These are phyloP conservation scores for Condylura cristata DNA, from an alignment of 2,113 vertebrate species.

Conservation along the genomic window DNA sequence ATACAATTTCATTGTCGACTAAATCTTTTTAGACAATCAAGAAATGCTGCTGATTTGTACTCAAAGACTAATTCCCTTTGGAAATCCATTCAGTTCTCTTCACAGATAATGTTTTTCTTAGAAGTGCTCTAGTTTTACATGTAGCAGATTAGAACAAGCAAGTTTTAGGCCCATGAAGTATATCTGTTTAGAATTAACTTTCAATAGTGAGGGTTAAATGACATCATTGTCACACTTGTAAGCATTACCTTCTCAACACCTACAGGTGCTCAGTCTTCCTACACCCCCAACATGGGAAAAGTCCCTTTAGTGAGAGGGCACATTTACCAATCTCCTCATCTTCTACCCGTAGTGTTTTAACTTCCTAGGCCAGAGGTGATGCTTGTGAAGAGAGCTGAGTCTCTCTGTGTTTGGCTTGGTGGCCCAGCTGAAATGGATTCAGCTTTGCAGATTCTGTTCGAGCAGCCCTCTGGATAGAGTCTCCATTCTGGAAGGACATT, in stretches of 20 bases:
- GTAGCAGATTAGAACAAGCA: background rate
- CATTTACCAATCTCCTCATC: too few species aligned
- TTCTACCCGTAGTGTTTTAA: background rate
- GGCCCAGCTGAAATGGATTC: background rate
- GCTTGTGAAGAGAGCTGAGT: background rate
- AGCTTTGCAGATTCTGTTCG: background rate
- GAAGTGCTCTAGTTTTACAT: background rate
- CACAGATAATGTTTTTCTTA: background rate
- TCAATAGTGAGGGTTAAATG: background rate
- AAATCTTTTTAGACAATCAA: conserved; percentile 10
- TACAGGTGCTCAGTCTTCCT: background rate
- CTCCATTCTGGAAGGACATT: background rate
- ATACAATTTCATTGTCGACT: background rate
- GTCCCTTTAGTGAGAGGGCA: background rate
- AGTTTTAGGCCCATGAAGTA: background rate
- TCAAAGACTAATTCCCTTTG: conserved; percentile 24
- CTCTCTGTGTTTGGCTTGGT: background rate
- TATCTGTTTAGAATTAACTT: background rate
- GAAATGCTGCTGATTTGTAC: background rate
- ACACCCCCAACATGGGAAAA: background rate
- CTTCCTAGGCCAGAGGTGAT: background rate
- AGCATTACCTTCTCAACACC: background rate
- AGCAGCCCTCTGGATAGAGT: background rate
- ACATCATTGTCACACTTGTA: background rate
- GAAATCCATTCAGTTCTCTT: background rate